Evolutionary conservation across 2,113 vertebrate genomes (phyloP), one percentile per base, ranked within the genome.

Genomic region (Pseudorhombus dupliciocellatus): DNA sequence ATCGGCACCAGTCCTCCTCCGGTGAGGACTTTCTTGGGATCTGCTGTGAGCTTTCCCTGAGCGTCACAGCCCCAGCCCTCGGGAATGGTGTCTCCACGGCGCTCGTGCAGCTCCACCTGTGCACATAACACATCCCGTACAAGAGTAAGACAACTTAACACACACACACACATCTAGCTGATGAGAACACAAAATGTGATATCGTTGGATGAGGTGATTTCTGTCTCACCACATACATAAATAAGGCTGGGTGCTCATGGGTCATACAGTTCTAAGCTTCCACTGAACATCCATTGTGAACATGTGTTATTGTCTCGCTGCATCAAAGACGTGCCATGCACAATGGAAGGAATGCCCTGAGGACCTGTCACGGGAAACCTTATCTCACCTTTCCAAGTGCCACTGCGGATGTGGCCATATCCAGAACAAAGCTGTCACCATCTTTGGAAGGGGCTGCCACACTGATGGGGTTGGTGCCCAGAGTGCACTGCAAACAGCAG

Each of bases 381-480:
- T 25, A 40, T 40, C 34, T 57, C 76, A 94, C 94, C 90, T 94
- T 94, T 73, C 94, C 93, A 0, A 94, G 73, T 0, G 94, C 91
- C 5, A 89, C 93, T 0, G 93, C 92, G 2, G 94, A 94, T 0
- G 93, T 94, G 57, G 94, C 93, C 90, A 94, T 94, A 77, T 94
- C 94, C 81, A 94, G 68, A 25, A 92, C 91, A 73, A 94, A 94
- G 79, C 91, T 93, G 85, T 94, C 93, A 48, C 89, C 90, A 4
- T 91, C 40, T 5, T 83, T 86, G 42, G 90, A 89, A 0, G 93
- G 94, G 46, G 92, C 91, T 0, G 91, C 93, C 24, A 94, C 83
- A 16, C 92, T 93, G 66, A 94, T 73, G 34, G 93, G 94, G 79
- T 94, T 94, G 75, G 94, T 94, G 26, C 93, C 94, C 48, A 94